A percentile compares a stretch with the other conserved stretches of the same genome.
phyloP scores from a whole-genome alignment of 2,888 invertebrate genomes.

The Lacanobia oleracea region DNA sequence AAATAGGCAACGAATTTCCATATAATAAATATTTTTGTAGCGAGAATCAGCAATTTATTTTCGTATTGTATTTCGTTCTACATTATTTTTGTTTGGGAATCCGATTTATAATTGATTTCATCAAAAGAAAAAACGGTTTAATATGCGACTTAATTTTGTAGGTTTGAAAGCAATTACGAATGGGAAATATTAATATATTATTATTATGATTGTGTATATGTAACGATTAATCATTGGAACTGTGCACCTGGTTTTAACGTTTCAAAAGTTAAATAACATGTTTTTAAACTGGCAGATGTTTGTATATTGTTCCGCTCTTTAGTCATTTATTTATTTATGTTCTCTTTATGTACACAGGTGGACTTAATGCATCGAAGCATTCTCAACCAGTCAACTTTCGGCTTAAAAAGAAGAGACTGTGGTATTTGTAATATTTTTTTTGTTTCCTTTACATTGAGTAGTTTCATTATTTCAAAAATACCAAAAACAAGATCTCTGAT shows the following conservation, averaged over 20 bases:
- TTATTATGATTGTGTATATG: neutral
- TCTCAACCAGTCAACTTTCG: no score
- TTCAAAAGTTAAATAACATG: neutral
- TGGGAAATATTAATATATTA: neutral
- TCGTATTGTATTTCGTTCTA: conserved; percentile 19
- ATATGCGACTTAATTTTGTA: neutral
- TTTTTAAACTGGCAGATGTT: neutral
- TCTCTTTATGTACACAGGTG: neutral
- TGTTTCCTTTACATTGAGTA: no score
- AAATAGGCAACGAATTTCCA: conserved; percentile 46
- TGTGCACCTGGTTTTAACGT: neutral
- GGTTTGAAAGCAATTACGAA: neutral
- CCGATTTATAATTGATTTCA: conserved; percentile 24
- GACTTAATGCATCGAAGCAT: no score
- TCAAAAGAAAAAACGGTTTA: neutral
- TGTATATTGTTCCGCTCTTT: no score
- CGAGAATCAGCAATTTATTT: conserved; percentile 34
- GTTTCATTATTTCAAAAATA: neutral
- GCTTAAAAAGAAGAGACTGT: no score
- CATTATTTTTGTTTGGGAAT: conserved; percentile 26
- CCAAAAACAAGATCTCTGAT: neutral
- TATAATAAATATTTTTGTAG: conserved; percentile 39
- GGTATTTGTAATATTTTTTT: no score
- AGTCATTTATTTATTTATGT: neutral
- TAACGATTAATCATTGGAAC: neutral